phyloP scores from a whole-genome alignment of 2,113 vertebrate genomes.

The Oryzias javanicus region DNA sequence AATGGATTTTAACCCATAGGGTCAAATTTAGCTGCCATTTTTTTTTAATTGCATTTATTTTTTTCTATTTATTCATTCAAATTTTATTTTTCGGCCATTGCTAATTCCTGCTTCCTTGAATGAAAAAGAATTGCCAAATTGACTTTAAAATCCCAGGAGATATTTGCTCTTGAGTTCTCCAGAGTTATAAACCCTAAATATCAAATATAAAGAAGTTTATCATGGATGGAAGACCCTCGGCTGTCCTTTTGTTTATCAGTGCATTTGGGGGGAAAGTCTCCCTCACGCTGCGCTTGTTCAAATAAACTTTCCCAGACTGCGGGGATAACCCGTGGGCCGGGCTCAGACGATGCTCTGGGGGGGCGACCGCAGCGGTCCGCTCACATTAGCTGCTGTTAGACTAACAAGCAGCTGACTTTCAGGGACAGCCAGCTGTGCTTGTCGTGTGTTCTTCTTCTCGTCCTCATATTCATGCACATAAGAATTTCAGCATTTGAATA shows the following conservation, averaged over 20 bases:
- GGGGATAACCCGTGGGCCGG: conserved; percentile 63
- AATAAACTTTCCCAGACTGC: conserved; percentile 66
- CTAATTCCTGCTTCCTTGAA: no score
- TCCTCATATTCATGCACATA: conserved; percentile 26
- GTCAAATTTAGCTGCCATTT: no score
- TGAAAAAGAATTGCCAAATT: no score
- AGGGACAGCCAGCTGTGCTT: conserved; percentile 57
- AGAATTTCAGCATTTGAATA: conserved; percentile 44
- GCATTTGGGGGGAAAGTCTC: conserved; percentile 49
- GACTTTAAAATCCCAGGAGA: no score
- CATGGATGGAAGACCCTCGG: neutral
- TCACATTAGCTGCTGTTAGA: conserved; percentile 71
- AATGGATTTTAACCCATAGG: no score
- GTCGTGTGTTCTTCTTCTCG: conserved; percentile 22
- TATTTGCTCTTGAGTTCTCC: no score
- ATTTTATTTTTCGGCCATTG: no score
- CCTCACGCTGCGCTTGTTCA: conserved; percentile 61
- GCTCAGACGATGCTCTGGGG: conserved; percentile 50
- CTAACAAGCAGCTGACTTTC: conserved; percentile 56
- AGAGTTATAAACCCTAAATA: no score
- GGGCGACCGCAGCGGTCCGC: conserved; percentile 70
- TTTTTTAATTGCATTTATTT: no score
- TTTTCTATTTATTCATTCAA: no score
- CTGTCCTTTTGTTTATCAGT: conserved; percentile 21
- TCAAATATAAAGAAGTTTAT: no score